Evolutionary conservation across 2,888 invertebrate genomes (phyloP).

Genomic region (Campoplex capitator): DNA sequence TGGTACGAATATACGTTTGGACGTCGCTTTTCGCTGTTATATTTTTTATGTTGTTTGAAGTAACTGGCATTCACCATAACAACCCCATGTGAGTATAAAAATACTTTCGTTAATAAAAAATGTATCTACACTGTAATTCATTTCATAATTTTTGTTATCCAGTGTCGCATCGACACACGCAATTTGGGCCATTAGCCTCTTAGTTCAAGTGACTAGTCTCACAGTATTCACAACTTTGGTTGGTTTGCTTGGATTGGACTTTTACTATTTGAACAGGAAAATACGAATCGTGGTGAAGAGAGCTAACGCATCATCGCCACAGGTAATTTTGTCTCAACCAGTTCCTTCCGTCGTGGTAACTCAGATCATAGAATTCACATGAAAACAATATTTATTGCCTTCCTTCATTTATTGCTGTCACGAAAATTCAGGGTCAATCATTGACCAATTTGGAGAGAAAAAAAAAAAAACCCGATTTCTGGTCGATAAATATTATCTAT

Average conservation of each 20-base stretch:
- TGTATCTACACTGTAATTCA: too few species aligned
- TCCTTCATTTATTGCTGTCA: too few species aligned
- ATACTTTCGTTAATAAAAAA: neutral
- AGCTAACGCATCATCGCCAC: constrained; percentile 49
- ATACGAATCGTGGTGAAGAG: constrained; percentile 32
- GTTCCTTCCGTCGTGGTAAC: too few species aligned
- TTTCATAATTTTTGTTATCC: neutral
- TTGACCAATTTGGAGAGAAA: too few species aligned
- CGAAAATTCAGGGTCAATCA: too few species aligned
- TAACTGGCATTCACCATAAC: neutral
- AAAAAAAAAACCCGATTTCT: too few species aligned
- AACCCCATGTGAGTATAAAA: neutral
- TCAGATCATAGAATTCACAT: too few species aligned
- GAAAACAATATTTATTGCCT: too few species aligned
- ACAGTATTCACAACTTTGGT: constrained; percentile 59
- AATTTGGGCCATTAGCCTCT: constrained; percentile 32
- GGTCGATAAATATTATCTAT: too few species aligned
- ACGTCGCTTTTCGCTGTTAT: constrained; percentile 11
- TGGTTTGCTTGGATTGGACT: constrained; percentile 53
- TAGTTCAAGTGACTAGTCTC: constrained; percentile 41
- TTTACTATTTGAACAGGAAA: constrained; percentile 57
- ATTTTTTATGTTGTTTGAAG: constrained; percentile 18
- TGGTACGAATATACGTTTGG: constrained; percentile 56
- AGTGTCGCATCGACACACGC: constrained; percentile 6
- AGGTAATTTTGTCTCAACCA: constrained; percentile 27